Conservation (phyloP, 1,140 invertebrate genomes). For the Pteromalus puparum region DNA sequence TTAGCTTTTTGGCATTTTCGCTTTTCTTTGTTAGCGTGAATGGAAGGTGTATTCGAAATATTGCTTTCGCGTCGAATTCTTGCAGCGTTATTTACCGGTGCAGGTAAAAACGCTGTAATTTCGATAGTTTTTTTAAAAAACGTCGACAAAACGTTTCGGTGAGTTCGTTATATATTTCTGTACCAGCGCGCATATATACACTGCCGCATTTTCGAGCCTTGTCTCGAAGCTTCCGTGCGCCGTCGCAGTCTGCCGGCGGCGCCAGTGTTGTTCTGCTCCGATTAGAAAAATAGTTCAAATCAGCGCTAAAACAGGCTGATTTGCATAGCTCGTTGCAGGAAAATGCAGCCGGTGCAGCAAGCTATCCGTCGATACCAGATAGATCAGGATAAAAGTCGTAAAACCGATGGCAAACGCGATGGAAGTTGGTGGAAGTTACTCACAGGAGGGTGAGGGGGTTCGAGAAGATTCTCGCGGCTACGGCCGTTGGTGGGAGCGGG, state of each 20-base stretch:
- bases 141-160: too few species aligned
- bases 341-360: neutral
- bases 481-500: neutral
- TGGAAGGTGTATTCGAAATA: too few species aligned
- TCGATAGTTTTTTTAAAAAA: too few species aligned
- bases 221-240: neutral
- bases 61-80: too few species aligned
- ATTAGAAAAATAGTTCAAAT: too few species aligned
- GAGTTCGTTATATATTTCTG: too few species aligned
- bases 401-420: neutral
- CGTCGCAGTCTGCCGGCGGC: neutral
- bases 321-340: neutral
- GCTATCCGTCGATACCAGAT: neutral
- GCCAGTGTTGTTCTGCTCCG: neutral
- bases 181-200: too few species aligned
- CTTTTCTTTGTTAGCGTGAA: too few species aligned
- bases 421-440: neutral
- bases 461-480: slow-evolving; percentile 51
- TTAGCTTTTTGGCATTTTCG: too few species aligned
- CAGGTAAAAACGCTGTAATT: too few species aligned
- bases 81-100: too few species aligned
- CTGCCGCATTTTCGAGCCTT: neutral
- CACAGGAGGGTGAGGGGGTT: neutral
- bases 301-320: too few species aligned
- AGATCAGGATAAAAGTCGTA: neutral